These are phyloP conservation scores for Sthenelais limicola DNA, from an alignment of 2,888 invertebrate genomes.

Conservation along the genomic window DNA sequence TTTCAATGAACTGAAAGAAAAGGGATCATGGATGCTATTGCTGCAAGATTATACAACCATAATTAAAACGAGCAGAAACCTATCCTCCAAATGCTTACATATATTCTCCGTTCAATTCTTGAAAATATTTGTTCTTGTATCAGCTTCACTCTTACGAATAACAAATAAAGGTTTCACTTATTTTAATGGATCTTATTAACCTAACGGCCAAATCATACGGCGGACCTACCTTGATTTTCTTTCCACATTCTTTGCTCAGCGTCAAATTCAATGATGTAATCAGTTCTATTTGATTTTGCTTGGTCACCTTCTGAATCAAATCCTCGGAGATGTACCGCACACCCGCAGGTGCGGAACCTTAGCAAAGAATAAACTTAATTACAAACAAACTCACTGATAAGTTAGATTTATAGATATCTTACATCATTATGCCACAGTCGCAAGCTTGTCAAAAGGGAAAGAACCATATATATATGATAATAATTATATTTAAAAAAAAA, in stretches of 20 bases:
- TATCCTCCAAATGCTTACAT: neutral
- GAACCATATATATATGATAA: neutral
- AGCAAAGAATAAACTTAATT: neutral
- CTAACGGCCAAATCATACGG: neutral
- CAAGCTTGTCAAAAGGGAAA: neutral
- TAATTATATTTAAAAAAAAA: neutral
- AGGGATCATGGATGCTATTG: neutral
- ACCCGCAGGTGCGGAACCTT: constrained; percentile 51
- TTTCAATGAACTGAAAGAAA: constrained; percentile 69
- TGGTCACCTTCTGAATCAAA: constrained; percentile 64
- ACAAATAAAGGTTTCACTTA: neutral
- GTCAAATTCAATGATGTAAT: constrained; percentile 67
- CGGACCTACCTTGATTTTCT: constrained; percentile 69
- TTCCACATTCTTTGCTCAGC: constrained; percentile 66
- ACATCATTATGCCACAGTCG: neutral
- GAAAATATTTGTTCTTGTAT: neutral
- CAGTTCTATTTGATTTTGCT: constrained; percentile 63
- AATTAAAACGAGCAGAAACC: neutral
- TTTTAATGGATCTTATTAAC: neutral
- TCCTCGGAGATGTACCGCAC: constrained; percentile 71
- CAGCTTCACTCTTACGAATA: neutral
- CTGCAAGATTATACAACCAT: neutral
- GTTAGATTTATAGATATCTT: neutral
- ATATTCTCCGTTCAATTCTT: neutral
- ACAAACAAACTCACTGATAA: neutral